phyloP scores from a whole-genome alignment of 2,113 vertebrate genomes.

The Delphinus delphis region DNA sequence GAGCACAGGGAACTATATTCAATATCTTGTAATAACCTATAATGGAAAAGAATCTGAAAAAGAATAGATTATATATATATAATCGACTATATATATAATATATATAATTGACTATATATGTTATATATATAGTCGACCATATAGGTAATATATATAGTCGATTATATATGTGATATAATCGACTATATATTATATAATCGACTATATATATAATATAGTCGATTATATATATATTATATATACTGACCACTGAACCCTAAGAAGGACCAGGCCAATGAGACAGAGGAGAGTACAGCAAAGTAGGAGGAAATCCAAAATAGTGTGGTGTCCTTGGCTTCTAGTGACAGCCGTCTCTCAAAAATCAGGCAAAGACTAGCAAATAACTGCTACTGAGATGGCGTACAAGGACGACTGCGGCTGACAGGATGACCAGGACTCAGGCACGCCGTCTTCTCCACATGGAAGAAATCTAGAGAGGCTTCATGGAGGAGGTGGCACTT shows the following conservation, averaged over 20 bases:
- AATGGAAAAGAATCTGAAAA: background rate
- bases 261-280: too few species aligned
- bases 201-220: too few species aligned
- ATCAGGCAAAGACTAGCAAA: too few species aligned
- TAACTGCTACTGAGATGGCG: rapidly evolving
- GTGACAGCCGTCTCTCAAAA: background rate
- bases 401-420: too few species aligned
- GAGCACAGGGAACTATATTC: background rate
- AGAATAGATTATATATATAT: background rate
- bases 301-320: rapidly evolving
- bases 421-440: background rate
- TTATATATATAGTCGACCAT: too few species aligned
- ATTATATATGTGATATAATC: too few species aligned
- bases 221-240: background rate
- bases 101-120: too few species aligned
- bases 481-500: background rate
- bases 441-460: rapidly evolving
- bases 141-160: too few species aligned
- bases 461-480: background rate
- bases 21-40: background rate
- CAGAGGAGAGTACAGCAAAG: background rate
- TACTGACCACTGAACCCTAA: background rate
- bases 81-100: too few species aligned
- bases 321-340: too few species aligned
- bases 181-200: too few species aligned